These are phyloP conservation scores for Alouatta palliata DNA, from an alignment of 2,113 vertebrate species.

Conservation along the genomic window DNA sequence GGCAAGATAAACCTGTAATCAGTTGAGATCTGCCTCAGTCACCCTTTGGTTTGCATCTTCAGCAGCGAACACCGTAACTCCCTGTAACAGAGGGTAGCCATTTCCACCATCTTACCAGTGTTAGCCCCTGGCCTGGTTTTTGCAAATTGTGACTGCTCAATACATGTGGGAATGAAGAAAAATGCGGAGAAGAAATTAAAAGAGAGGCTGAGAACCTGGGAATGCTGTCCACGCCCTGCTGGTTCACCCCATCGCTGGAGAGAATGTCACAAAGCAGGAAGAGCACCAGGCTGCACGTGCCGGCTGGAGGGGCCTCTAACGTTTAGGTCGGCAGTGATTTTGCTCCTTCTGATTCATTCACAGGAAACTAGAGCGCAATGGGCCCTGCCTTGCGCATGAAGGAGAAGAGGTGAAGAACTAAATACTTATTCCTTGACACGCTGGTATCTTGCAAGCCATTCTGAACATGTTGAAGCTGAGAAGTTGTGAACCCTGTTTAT, in stretches of 20 bases:
- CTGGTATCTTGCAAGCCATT: not conserved
- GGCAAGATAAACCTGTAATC: no score
- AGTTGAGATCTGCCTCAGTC: no score
- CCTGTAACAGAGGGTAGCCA: not conserved
- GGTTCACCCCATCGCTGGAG: rapidly evolving
- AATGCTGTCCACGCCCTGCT: rapidly evolving
- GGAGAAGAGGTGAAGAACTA: not conserved
- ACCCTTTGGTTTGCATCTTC: not conserved
- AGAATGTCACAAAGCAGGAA: no score
- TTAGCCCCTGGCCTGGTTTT: not conserved
- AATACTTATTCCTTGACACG: not conserved
- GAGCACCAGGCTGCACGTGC: rapidly evolving
- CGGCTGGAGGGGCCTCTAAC: not conserved
- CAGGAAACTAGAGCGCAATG: not conserved
- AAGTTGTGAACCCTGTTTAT: not conserved
- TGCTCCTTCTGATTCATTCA: not conserved
- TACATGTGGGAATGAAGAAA: no score
- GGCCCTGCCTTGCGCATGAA: rapidly evolving
- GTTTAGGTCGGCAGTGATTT: not conserved
- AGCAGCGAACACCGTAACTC: not conserved
- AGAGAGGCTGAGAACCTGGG: no score
- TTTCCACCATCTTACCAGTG: no score
- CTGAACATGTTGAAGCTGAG: not conserved
- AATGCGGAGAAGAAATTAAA: not conserved
- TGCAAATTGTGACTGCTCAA: not conserved